Conservation (phyloP, 1,140 invertebrate genomes). For the Heliconius hermathena region DNA sequence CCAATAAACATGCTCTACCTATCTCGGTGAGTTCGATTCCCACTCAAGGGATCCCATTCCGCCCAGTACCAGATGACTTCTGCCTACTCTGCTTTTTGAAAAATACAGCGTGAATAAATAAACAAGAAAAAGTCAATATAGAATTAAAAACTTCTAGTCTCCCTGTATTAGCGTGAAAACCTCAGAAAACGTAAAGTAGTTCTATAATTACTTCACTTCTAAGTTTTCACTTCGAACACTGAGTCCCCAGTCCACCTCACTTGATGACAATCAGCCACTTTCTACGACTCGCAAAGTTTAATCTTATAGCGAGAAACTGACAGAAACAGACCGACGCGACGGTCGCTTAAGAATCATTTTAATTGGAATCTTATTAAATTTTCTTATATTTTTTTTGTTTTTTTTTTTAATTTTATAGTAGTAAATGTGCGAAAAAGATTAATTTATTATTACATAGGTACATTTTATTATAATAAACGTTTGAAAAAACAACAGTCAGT, state of each 20-base stretch:
- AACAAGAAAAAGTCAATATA: no score
- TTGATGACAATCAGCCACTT: constrained; percentile 9
- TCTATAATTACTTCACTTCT: background rate
- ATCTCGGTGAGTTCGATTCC: no score
- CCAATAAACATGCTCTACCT: no score
- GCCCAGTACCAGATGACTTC: no score
- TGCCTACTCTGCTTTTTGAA: no score
- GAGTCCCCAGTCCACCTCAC: constrained; percentile 4
- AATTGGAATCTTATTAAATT: constrained; percentile 64
- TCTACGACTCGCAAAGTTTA: constrained; percentile 18
- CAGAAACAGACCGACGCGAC: constrained; percentile 18
- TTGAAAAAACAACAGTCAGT: no score
- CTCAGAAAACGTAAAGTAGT: background rate
- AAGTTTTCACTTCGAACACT: constrained; percentile 3
- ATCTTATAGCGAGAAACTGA: constrained; percentile 24
- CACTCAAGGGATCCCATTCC: no score
- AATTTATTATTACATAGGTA: no score
- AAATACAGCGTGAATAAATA: no score
- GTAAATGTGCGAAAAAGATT: no score
- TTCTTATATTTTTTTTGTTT: background rate
- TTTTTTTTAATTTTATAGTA: no score
- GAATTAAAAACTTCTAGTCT: background rate
- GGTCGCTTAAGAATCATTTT: background rate
- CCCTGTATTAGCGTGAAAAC: background rate
- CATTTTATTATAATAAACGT: no score